Percentiles rank a stretch among this genome's conserved stretches.
phyloP scores from a whole-genome alignment of 2,888 invertebrate genomes.

The Diploptera punctata region DNA sequence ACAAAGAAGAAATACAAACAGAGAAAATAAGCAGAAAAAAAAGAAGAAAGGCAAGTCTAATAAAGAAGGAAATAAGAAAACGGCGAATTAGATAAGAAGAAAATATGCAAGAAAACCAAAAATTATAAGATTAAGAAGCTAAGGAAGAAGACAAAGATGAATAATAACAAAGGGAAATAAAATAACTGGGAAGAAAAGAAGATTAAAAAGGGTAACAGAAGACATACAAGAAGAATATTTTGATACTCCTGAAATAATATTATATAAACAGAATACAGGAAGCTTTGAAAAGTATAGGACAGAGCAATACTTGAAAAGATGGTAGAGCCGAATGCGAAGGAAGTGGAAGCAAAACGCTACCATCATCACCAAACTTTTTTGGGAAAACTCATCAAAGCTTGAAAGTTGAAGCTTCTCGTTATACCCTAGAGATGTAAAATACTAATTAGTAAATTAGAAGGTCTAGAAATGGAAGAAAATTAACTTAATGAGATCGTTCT shows the following conservation, averaged over 20 bases:
- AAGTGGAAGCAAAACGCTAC: constrained; percentile 7
- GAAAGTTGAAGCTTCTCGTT: constrained; percentile 25
- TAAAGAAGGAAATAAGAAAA: too few relatives aligned
- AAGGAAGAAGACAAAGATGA: too few relatives aligned
- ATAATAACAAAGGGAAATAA: neutral
- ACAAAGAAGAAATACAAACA: too few relatives aligned
- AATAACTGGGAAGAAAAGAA: too few relatives aligned
- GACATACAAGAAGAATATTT: too few relatives aligned
- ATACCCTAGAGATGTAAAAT: constrained; percentile 50
- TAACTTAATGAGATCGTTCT: constrained; percentile 50
- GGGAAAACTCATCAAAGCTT: constrained; percentile 38
- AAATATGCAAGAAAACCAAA: too few relatives aligned
- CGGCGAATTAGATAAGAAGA: too few relatives aligned
- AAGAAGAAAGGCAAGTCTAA: too few relatives aligned
- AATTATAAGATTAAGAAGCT: too few relatives aligned
- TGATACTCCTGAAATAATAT: neutral
- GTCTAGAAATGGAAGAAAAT: constrained; percentile 50
- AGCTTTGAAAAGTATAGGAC: neutral
- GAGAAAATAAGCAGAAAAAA: too few relatives aligned
- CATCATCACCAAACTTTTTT: constrained; percentile 12
- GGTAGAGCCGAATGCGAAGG: neutral
- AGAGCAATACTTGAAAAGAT: neutral
- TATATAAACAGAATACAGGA: neutral
- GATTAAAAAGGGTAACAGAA: too few relatives aligned
- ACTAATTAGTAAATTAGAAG: constrained; percentile 54